Percentiles rank a stretch among this genome's conserved stretches.
phyloP scores from a whole-genome alignment of 2,113 vertebrate genomes.

The Carassius auratus region DNA sequence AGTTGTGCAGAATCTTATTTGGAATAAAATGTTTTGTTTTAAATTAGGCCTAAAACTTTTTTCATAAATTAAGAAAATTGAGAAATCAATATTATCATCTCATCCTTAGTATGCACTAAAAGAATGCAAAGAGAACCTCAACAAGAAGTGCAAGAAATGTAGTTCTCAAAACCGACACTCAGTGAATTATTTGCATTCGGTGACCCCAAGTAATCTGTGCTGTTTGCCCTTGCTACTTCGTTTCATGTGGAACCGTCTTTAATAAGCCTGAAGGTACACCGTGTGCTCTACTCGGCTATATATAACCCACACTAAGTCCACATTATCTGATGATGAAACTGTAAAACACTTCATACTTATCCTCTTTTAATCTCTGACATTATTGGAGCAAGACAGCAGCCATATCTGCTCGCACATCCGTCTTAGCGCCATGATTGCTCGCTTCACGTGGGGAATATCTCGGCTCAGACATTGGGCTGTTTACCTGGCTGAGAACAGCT shows the following conservation, averaged over 20 bases:
- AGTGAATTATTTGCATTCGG: neutral
- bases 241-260: constrained; percentile 37
- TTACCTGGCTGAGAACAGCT: constrained; percentile 32
- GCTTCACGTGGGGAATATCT: constrained; percentile 28
- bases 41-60: neutral
- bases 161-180: neutral
- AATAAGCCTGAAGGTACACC: constrained; percentile 1
- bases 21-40: neutral
- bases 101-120: neutral
- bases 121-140: no score
- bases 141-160: neutral
- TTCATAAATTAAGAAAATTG: no score
- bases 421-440: neutral
- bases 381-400: constrained; percentile 22
- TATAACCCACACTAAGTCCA: constrained; percentile 8
- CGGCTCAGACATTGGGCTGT: constrained; percentile 24
- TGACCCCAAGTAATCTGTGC: neutral
- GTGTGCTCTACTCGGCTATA: constrained; percentile 15
- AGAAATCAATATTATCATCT: no score
- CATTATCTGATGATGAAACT: constrained; percentile 41
- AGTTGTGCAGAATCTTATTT: no score
- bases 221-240: neutral
- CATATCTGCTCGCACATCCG: constrained; percentile 21
- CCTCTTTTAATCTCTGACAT: constrained; percentile 51
- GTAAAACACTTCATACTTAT: constrained; percentile 38